Conservation (phyloP, 2,113 vertebrate genomes). For the Pomatorhinus ruficollis region DNA sequence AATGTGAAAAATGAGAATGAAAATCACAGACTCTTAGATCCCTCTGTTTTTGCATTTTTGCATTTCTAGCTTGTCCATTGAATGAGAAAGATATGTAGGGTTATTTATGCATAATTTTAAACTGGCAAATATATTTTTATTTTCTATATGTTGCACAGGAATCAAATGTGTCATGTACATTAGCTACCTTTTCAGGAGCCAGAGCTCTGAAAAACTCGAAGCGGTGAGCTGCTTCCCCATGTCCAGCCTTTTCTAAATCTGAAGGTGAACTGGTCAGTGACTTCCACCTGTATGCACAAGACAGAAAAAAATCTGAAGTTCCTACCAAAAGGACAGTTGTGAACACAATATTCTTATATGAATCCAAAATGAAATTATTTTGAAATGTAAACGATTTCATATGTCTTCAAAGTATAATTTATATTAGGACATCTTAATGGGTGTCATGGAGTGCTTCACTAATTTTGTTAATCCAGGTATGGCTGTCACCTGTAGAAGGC, state of each 20-base stretch:
- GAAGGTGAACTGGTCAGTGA: conserved; percentile 47
- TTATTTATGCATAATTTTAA: neutral
- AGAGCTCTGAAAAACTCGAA: conserved; percentile 76
- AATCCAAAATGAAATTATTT: neutral
- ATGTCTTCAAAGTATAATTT: neutral
- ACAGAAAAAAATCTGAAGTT: neutral
- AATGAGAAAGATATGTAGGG: neutral
- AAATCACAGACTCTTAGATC: neutral
- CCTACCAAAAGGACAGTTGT: neutral
- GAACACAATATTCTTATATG: neutral
- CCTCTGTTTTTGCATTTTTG: neutral
- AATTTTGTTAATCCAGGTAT: neutral
- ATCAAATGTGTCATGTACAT: neutral
- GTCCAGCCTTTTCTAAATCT: conserved; percentile 13
- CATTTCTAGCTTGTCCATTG: neutral
- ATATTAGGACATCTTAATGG: neutral
- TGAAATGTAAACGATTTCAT: neutral
- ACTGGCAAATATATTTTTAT: neutral
- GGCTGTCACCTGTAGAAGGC: neutral
- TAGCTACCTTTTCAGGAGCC: conserved; percentile 71
- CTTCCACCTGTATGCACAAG: conserved; percentile 52
- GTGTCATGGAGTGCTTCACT: neutral
- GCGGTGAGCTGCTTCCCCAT: neutral
- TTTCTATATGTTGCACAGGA: neutral
- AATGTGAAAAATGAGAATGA: neutral